A percentile compares a stretch with the other conserved stretches of the same genome.
Evolutionary conservation across 2,797 vertebrate genomes (phyloP).

Genomic region (Premnoplex brunnescens): DNA sequence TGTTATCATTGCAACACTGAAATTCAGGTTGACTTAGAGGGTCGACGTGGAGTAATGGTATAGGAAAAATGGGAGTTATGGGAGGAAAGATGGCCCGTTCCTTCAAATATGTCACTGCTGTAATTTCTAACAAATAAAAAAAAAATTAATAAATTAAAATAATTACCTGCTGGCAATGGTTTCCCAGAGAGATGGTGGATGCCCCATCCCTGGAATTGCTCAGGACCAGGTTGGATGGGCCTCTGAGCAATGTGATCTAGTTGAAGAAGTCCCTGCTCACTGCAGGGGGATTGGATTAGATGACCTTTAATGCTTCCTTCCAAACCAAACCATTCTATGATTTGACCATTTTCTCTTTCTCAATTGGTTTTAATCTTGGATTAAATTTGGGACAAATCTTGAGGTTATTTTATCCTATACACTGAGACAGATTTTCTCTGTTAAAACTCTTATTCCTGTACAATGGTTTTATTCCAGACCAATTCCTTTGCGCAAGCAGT

Average conservation of each 20-base stretch:
- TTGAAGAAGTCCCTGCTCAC: not conserved
- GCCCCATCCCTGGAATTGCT: not conserved
- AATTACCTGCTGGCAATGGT: not conserved
- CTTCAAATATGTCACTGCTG: not conserved
- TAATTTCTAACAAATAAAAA: not conserved
- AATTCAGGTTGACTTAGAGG: not conserved
- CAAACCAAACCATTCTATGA: not conserved
- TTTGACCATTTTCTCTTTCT: not conserved
- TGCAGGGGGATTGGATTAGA: not conserved
- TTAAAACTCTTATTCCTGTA: not conserved
- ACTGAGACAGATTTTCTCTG: not conserved
- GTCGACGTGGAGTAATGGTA: fast-evolving
- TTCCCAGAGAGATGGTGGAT: no score
- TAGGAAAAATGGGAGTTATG: fast-evolving
- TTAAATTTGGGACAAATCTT: not conserved
- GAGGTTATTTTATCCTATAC: not conserved
- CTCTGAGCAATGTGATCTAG: not conserved
- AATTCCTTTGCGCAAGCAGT: not conserved
- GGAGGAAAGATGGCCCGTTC: not conserved
- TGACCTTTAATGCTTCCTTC: not conserved
- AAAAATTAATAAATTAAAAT: not conserved
- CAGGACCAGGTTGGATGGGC: fast-evolving
- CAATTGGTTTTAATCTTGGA: not conserved
- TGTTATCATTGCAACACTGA: not conserved
- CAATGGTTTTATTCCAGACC: not conserved